Base-by-base conservation (phyloP, 2,888 invertebrate species). In the Ophioninae sp. region DNA sequence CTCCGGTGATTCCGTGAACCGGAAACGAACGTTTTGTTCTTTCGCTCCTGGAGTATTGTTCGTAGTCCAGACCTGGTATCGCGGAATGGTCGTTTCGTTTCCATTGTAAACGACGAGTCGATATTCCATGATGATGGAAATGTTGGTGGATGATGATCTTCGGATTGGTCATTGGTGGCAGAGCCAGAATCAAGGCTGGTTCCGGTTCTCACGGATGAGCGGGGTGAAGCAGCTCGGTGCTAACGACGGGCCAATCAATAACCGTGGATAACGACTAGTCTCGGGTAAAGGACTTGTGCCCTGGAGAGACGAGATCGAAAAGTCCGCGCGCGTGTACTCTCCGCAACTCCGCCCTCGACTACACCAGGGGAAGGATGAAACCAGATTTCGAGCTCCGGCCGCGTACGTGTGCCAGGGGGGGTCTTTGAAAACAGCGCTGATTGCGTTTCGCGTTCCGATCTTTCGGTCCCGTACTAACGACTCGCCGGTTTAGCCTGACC, bases 211-310 rank as follows among this genome's bases (percentile, higher is more conserved):
- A 90, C 89, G 37, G 57, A 89, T 87, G 87, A 79, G 61, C 85
- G 61, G 65, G 62, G 89, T 87, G 88, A 89, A 89, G 87, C 88
- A 89, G 86, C 87, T 69, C 84, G 83, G 81, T 86, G 86, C 87
- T 91, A 90, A 91, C 90, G 89, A 90, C 89, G 90, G 88, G 86
- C 88, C 90, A 90, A 92, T 92, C 92, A 91, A 91, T 92, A 92
- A 91, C 90, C 86, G 83, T 79, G 88, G 90, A 89, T 91, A 92
- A 92, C 90, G 89, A 92, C 89, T 88, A 89, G 91, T 89, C 89
- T 90, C 79, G 75, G 67, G 77, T 3, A 77, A 85, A 85, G 82
- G 73, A 67, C 72, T 57, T 59, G 70, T 76, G 84, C 84, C 77
- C 73, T 68, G 61, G 70, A 75, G 78, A 73, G 50, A 70, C 87